phyloP scores from a whole-genome alignment of 2,888 invertebrate species.

The Morpho deidamia region DNA sequence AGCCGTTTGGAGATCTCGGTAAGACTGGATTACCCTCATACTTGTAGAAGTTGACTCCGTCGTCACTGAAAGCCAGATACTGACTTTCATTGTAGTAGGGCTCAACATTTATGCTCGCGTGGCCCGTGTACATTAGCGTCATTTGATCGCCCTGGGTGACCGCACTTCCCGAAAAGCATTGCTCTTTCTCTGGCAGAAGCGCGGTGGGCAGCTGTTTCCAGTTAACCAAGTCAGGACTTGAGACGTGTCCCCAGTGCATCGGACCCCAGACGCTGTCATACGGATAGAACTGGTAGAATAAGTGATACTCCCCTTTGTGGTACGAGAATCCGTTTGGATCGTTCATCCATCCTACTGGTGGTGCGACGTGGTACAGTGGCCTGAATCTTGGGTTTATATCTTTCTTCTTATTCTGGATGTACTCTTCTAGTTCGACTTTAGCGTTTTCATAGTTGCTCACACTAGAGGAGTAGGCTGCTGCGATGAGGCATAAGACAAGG shows the following conservation, averaged over 20 bases:
- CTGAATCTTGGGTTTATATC: constrained; percentile 56
- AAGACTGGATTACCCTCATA: constrained; percentile 63
- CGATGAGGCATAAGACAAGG: constrained; percentile 31
- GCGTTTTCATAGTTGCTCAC: constrained; percentile 31
- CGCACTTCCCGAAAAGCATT: constrained; percentile 71
- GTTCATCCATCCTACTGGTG: constrained; percentile 76
- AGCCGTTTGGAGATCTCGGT: constrained; percentile 45
- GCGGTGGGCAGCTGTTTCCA: constrained; percentile 73
- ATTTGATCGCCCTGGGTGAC: constrained; percentile 51
- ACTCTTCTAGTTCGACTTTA: constrained; percentile 45
- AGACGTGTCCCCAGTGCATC: constrained; percentile 77
- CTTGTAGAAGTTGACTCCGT: constrained; percentile 61
- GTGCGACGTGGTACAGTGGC: constrained; percentile 55
- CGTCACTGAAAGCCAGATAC: constrained; percentile 57
- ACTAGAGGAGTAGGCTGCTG: constrained; percentile 29
- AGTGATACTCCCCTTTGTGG: constrained; percentile 69
- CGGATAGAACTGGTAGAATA: constrained; percentile 76
- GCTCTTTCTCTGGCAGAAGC: constrained; percentile 59
- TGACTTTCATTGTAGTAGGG: constrained; percentile 55
- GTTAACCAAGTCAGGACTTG: constrained; percentile 63
- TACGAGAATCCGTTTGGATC: constrained; percentile 78
- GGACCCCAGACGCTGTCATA: constrained; percentile 63
- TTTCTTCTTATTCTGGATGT: constrained; percentile 45
- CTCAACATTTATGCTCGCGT: constrained; percentile 34
- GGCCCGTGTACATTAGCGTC: constrained; percentile 63